Base-by-base conservation (phyloP, 2,797 vertebrate species). In the Darevskia mixta region DNA sequence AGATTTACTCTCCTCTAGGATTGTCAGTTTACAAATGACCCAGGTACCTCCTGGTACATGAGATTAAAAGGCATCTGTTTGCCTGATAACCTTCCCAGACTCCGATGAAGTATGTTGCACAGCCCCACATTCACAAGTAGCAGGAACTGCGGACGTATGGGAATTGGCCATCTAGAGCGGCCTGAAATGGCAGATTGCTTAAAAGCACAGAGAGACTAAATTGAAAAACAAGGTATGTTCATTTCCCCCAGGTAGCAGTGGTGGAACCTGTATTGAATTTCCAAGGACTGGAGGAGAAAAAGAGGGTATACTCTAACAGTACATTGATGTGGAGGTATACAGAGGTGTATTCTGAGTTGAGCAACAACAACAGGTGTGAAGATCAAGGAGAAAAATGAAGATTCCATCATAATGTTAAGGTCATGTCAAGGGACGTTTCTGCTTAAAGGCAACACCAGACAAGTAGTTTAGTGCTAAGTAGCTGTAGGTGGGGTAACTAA, bases 31-130 rank as follows among this genome's bases (percentile, higher is more conserved):
- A 88, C 79, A 88, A 82, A 83, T 32, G 87, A 73, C 82, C 66
- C 69, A 84, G 89, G 81, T 87, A 90, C 87, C 66, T 87, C 77
- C 78, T 89, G 89, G 89, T 78, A 92, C 85, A 43, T 32, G 67
- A 88, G 83, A 86, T 85, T 78, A 88, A 80, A 77, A 86, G 73
- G 78, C 77, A 77, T 83, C 78, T 83, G 58, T 83, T 88, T 75
- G 85, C 27, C 69, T 80, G 89, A 87, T 90, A 84, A 84, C 69
- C 85, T 80, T 87, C 76, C 82, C 71, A 76, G 69, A 35, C 86
- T 81, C 86, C 13, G 69, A 55, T 80, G 29, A 75, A 85, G 78
- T 58, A 18, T 76, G 69, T 58, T 75, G 38, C 29, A 55, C 49
- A 29, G 69, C 43, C 27, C 38, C 4, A 58, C 0, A 1, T 67